These are phyloP conservation scores for Piliocolobus tephrosceles DNA, from an alignment of 2,113 vertebrate species.

Conservation along the genomic window DNA sequence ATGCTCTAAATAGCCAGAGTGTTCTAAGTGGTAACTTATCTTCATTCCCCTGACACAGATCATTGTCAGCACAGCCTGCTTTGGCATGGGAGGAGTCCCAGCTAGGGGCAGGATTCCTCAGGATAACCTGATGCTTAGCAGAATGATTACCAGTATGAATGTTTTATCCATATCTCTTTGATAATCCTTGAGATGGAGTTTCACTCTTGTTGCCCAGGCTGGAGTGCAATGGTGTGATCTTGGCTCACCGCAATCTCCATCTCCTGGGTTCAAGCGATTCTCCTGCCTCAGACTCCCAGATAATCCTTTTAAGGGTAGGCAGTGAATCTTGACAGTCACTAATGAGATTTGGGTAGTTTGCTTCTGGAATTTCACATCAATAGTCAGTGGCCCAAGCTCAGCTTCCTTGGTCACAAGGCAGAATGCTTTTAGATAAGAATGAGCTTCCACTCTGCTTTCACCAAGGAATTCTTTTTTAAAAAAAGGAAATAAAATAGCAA, in stretches of 20 bases:
- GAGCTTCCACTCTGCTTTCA: neutral
- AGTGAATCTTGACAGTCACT: neutral
- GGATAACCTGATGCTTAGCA: neutral
- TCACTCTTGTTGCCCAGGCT: no score
- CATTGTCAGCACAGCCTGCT: neutral
- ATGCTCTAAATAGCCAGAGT: conserved; percentile 2
- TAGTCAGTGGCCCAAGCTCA: neutral
- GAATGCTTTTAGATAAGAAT: neutral
- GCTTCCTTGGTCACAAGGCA: neutral
- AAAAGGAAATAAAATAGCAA: neutral
- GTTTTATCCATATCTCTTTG: neutral
- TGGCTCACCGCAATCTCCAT: no score
- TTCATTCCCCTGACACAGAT: conserved; percentile 9
- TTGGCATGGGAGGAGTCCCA: neutral
- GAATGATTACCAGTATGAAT: neutral
- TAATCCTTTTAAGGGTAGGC: neutral
- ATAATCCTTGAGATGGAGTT: neutral
- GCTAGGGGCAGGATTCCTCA: neutral
- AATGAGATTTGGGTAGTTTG: neutral
- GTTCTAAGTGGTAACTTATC: conserved; percentile 52
- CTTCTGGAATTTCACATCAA: neutral
- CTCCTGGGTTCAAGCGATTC: no score
- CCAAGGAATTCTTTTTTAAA: neutral
- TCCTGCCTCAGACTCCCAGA: no score
- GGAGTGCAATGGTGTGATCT: no score